phyloP scores from a whole-genome alignment of 2,888 invertebrate genomes.

The Schrankia costaestrigalis region DNA sequence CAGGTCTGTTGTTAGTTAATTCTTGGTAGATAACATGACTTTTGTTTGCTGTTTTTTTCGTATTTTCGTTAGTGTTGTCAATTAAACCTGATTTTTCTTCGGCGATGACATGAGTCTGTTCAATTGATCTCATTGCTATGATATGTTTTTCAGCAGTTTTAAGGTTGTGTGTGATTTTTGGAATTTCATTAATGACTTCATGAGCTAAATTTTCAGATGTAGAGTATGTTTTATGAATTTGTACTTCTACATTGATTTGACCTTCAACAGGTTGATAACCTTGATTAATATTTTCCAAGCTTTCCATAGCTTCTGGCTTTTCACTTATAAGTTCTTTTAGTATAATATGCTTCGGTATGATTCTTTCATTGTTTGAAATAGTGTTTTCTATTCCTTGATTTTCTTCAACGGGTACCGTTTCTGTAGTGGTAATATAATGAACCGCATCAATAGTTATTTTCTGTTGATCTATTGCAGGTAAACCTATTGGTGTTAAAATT shows the following conservation, averaged over 20 bases:
- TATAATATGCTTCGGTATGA: slow-evolving; percentile 31
- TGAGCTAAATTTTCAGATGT: slow-evolving; percentile 48
- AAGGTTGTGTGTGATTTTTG: slow-evolving; percentile 7
- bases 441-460: slow-evolving; percentile 43
- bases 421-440: slow-evolving; percentile 52
- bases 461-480: slow-evolving; percentile 35
- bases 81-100: slow-evolving; percentile 42
- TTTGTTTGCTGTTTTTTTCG: slow-evolving; percentile 44
- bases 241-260: slow-evolving; percentile 37
- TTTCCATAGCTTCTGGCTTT: slow-evolving; percentile 51
- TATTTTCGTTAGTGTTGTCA: slow-evolving; percentile 17
- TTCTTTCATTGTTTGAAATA: slow-evolving; percentile 43
- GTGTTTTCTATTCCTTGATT: slow-evolving; percentile 33
- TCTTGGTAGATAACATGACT: slow-evolving; percentile 46
- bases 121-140: slow-evolving; percentile 47
- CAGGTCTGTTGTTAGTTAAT: slow-evolving; percentile 40
- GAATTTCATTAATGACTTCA: slow-evolving; percentile 39
- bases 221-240: slow-evolving; percentile 49
- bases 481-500: slow-evolving; percentile 26
- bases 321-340: slow-evolving; percentile 45
- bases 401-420: slow-evolving; percentile 54
- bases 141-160: slow-evolving; percentile 41
- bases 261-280: slow-evolving; percentile 34
- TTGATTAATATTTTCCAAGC: slow-evolving; percentile 28
- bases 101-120: slow-evolving; percentile 44